Percentiles rank a stretch among this genome's conserved stretches.
These are phyloP conservation scores for Neolamprologus tretocephalus DNA, from an alignment of 2,113 vertebrate genomes.

Conservation along the genomic window DNA sequence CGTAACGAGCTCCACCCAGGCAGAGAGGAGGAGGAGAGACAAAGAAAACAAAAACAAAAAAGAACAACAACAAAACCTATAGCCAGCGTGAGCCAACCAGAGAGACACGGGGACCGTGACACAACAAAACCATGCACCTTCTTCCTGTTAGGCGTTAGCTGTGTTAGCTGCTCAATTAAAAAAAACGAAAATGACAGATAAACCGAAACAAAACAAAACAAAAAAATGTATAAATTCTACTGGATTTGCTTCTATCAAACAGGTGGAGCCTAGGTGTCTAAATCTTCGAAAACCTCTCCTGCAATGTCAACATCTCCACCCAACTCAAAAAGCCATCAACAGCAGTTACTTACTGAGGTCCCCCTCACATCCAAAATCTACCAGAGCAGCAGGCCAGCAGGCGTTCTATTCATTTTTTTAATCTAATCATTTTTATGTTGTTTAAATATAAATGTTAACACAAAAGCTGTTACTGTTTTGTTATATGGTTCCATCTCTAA, in stretches of 20 bases:
- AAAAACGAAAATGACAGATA: background rate
- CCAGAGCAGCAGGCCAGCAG: background rate
- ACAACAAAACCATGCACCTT: background rate
- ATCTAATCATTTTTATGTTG: background rate
- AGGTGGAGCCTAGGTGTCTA: background rate
- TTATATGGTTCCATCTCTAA: background rate
- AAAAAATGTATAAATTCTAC: background rate
- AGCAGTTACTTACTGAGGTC: background rate
- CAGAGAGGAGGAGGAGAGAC: too few species aligned
- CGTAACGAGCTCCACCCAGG: too few species aligned
- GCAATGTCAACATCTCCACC: background rate
- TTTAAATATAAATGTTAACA: background rate
- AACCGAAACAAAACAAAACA: background rate
- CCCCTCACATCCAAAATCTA: background rate
- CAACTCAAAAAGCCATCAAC: background rate
- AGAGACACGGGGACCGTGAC: too few species aligned
- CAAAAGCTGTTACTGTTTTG: background rate
- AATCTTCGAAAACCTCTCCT: background rate
- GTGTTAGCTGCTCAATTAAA: background rate
- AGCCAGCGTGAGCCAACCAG: too few species aligned
- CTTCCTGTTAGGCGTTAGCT: background rate
- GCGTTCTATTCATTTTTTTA: background rate
- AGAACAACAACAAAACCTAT: too few species aligned
- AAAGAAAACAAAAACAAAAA: too few species aligned
- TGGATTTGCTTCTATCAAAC: background rate